Conservation (phyloP, 2,797 vertebrate species). For the Ceryle rudis region DNA sequence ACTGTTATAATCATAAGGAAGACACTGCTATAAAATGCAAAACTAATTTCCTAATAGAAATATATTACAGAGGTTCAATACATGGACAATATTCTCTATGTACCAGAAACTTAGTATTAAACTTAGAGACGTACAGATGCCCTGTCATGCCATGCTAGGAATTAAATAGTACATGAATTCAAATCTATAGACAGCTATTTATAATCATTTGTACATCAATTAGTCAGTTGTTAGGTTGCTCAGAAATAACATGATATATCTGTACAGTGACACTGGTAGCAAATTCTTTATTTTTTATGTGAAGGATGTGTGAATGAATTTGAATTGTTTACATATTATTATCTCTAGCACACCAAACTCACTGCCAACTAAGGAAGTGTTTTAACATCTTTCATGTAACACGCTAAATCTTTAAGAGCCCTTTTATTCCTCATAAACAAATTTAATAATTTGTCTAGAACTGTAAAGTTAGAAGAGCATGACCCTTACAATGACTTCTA, state of each 20-base stretch:
- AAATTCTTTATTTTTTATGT: conserved; percentile 8
- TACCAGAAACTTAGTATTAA: background rate
- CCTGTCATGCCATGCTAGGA: background rate
- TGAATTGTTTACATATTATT: background rate
- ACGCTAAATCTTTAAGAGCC: background rate
- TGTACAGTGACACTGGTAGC: background rate
- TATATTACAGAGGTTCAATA: background rate
- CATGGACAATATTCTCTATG: background rate
- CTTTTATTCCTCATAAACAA: background rate
- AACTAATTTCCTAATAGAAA: background rate
- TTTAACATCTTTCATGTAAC: background rate
- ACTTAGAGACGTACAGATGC: background rate
- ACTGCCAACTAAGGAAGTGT: background rate
- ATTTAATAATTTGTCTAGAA: background rate
- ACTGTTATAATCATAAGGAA: background rate
- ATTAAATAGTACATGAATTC: background rate
- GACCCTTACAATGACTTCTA: background rate
- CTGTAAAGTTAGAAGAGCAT: background rate
- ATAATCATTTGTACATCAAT: background rate
- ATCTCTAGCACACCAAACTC: background rate
- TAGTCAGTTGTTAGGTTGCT: background rate
- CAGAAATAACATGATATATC: background rate
- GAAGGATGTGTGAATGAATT: background rate
- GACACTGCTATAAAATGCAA: background rate
- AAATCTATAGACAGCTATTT: background rate